Conservation (phyloP, 2,888 invertebrate species). For the Eretmocerus hayati region DNA sequence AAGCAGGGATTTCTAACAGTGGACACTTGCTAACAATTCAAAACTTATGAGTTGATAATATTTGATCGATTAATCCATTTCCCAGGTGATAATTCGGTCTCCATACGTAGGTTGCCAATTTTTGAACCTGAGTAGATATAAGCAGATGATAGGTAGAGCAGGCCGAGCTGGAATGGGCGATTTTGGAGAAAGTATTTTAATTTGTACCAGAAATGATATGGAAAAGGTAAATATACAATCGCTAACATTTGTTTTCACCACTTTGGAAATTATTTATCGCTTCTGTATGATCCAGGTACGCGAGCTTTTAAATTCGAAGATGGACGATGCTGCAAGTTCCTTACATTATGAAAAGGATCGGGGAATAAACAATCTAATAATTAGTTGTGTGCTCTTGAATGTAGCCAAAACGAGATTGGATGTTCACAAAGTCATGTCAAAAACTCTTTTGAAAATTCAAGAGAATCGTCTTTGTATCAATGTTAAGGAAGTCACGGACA, state of each 20-base stretch:
- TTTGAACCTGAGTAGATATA: constrained; percentile 72
- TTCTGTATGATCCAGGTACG: constrained; percentile 43
- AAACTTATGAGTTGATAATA: too few species aligned
- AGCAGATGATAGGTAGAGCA: constrained; percentile 94
- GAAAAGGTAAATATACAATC: constrained; percentile 42
- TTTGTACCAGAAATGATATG: constrained; percentile 60
- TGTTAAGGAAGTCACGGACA: constrained; percentile 46
- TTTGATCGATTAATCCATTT: background rate
- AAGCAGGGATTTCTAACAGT: too few species aligned
- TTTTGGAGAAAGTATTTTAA: constrained; percentile 81
- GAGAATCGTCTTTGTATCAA: constrained; percentile 46
- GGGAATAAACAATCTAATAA: constrained; percentile 57
- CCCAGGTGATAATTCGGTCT: constrained; percentile 68
- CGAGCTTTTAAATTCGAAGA: constrained; percentile 55
- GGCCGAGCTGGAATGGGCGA: constrained; percentile 83
- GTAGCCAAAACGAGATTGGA: constrained; percentile 53
- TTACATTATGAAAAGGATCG: constrained; percentile 51
- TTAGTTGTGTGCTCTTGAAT: constrained; percentile 63
- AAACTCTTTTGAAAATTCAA: constrained; percentile 64
- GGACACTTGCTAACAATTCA: too few species aligned
- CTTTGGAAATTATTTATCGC: background rate
- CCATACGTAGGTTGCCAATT: constrained; percentile 74
- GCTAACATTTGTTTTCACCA: too few species aligned
- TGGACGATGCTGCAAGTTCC: constrained; percentile 62
- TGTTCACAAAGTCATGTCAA: constrained; percentile 52